phyloP scores from a whole-genome alignment of 2,113 vertebrate genomes.

The Halcyon malimbica region DNA sequence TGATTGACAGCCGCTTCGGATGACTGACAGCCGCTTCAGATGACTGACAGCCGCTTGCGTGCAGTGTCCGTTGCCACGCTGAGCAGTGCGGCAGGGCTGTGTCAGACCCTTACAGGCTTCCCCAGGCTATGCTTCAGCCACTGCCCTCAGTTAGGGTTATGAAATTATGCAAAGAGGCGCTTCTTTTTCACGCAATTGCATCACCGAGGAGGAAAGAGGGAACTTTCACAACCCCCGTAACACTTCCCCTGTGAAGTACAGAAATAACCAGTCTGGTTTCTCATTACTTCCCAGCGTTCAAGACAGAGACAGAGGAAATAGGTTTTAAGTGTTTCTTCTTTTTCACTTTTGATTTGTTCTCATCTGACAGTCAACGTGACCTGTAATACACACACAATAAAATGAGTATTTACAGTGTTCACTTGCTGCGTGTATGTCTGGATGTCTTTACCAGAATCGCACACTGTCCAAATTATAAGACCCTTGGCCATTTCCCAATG shows the following conservation, averaged over 20 bases:
- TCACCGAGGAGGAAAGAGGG: not conserved
- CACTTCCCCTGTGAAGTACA: not conserved
- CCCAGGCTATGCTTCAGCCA: fast-evolving
- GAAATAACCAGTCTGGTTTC: not conserved
- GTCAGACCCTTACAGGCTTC: not conserved
- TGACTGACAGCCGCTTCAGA: not conserved
- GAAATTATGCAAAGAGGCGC: not conserved
- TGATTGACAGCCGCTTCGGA: not conserved
- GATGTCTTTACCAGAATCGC: not conserved
- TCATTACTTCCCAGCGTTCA: not conserved
- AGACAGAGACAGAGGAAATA: not conserved
- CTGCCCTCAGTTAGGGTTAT: not conserved
- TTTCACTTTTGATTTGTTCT: not conserved
- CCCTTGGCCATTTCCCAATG: not conserved
- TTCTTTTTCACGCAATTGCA: not conserved
- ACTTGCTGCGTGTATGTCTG: not conserved
- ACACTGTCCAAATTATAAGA: not conserved
- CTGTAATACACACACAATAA: not conserved
- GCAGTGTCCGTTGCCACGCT: fast-evolving
- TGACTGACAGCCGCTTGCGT: not conserved
- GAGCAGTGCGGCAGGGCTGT: fast-evolving
- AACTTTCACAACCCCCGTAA: not conserved
- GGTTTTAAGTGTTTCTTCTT: not conserved
- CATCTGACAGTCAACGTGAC: not conserved
- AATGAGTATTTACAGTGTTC: fast-evolving